Conservation (phyloP, 2,113 vertebrate genomes). For the Perca schrenkii region DNA sequence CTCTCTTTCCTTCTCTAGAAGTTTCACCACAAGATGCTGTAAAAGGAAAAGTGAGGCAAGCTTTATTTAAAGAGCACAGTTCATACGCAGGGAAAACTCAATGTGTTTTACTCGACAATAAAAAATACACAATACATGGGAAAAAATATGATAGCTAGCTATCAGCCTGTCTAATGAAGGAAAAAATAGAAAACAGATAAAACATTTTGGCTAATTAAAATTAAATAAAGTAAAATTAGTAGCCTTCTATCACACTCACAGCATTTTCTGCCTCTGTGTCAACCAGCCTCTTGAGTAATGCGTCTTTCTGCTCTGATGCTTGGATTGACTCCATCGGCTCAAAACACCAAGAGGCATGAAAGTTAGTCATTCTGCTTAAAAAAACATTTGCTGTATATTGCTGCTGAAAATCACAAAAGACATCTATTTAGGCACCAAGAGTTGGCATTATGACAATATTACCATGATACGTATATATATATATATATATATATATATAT, state of each 20-base stretch:
- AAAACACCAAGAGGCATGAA: constrained; percentile 26
- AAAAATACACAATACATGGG: not conserved
- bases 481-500: not conserved
- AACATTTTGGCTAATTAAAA: not conserved
- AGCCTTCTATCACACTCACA: constrained; percentile 79
- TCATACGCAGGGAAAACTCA: not conserved
- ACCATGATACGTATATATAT: not conserved
- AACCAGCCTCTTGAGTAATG: constrained; percentile 86
- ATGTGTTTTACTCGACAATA: not conserved
- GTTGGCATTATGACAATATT: not conserved
- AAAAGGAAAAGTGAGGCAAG: constrained; percentile 13
- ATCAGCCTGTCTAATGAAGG: not conserved
- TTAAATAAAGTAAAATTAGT: not conserved
- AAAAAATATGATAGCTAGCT: not conserved
- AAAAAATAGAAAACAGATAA: not conserved
- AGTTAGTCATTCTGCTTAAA: not conserved
- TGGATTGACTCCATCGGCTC: constrained; percentile 84
- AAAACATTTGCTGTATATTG: not conserved
- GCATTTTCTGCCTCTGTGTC: constrained; percentile 89
- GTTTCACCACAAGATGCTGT: constrained; percentile 87
- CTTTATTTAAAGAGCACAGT: not conserved
- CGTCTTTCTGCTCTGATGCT: constrained; percentile 85
- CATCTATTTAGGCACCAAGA: not conserved
- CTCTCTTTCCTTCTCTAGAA: constrained; percentile 90
- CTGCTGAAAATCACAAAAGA: not conserved